Conservation (phyloP, 2,113 vertebrate species). For the Ceyx melanurus region DNA sequence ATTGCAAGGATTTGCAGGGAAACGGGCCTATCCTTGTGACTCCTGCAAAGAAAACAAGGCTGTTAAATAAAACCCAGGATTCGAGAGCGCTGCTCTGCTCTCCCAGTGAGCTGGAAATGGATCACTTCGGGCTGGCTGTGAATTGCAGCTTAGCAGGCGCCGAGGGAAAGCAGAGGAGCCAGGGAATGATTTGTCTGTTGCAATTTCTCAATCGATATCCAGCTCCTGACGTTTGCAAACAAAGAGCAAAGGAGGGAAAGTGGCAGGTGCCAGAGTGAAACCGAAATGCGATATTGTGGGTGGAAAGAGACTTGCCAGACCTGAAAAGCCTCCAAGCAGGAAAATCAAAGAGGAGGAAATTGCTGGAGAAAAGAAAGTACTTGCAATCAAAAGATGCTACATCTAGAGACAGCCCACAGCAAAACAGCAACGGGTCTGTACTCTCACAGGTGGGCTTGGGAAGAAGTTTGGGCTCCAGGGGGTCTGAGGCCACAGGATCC, state of each 20-base stretch:
- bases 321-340: constrained; percentile 48
- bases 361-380: not conserved
- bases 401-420: constrained; percentile 34
- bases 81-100: not conserved
- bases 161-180: constrained; percentile 1
- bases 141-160: constrained; percentile 18
- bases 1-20: not conserved
- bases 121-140: constrained; percentile 12
- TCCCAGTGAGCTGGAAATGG: not conserved
- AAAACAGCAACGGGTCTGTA: not conserved
- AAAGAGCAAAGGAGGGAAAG: constrained; percentile 37
- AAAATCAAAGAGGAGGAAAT: constrained; percentile 44
- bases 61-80: not conserved
- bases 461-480: not conserved
- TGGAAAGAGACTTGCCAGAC: constrained; percentile 52
- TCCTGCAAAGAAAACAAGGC: not conserved
- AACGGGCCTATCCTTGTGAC: not conserved
- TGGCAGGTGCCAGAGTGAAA: constrained; percentile 47
- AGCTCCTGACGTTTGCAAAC: constrained; percentile 47
- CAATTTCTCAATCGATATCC: constrained; percentile 42
- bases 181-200: constrained; percentile 46
- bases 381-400: constrained; percentile 27
- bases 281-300: constrained; percentile 44
- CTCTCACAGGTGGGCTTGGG: not conserved
- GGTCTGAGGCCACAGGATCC: not conserved